These are phyloP conservation scores for Perdita meconis DNA, from an alignment of 2,888 invertebrate species.

Conservation along the genomic window DNA sequence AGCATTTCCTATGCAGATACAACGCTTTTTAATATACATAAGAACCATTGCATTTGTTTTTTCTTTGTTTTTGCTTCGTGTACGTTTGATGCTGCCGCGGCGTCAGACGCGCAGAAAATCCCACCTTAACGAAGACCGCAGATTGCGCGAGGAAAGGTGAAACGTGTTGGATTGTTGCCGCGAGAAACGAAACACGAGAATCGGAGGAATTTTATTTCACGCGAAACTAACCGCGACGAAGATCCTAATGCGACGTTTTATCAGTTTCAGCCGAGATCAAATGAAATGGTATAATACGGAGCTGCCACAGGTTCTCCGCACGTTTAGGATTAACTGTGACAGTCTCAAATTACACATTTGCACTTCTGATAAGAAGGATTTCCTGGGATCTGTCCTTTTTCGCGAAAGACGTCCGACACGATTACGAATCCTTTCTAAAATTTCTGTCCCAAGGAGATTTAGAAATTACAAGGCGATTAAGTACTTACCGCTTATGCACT, in stretches of 20 bases:
- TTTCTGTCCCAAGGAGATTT: neutral
- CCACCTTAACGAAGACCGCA: neutral
- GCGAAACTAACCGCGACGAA: neutral
- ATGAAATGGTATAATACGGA: conserved; percentile 27
- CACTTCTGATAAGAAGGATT: conserved; percentile 24
- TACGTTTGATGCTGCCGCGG: too few relatives aligned
- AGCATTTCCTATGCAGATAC: too few relatives aligned
- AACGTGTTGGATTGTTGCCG: neutral
- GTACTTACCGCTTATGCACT: neutral
- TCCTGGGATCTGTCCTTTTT: conserved; percentile 17
- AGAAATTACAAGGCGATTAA: neutral
- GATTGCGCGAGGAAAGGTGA: neutral
- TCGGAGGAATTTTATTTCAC: neutral
- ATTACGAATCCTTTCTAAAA: neutral
- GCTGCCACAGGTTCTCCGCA: conserved; percentile 15
- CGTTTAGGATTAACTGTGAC: conserved; percentile 28
- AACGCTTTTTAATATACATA: too few relatives aligned
- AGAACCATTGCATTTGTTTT: too few relatives aligned
- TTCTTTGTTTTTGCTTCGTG: too few relatives aligned
- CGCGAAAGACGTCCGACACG: neutral
- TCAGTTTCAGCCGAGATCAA: conserved; percentile 29
- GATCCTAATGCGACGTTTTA: conserved; percentile 12
- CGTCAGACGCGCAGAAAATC: too few relatives aligned
- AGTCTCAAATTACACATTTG: conserved; percentile 26
- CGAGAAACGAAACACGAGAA: neutral